Percentiles rank a stretch among this genome's conserved stretches.
Conservation (phyloP, 2,797 vertebrate genomes). For the Periparus ater region DNA sequence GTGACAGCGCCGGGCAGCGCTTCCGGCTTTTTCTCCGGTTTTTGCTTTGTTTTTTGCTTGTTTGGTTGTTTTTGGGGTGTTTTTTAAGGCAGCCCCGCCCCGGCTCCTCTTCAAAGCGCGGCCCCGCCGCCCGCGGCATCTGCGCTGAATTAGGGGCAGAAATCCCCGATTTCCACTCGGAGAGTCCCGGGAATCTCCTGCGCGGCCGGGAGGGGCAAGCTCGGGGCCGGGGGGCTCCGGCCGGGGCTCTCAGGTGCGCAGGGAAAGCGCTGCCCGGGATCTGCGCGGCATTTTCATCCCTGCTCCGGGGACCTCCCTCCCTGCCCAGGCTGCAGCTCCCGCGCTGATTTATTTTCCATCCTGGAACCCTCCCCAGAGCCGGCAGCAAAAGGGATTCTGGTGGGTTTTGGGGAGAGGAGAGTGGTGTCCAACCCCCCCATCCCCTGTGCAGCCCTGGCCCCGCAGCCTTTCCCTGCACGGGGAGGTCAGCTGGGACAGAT, state of each 20-base stretch:
- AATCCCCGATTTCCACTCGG: background rate
- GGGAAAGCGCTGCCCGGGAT: background rate
- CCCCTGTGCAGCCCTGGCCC: background rate
- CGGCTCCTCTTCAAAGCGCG: background rate
- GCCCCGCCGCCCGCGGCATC: background rate
- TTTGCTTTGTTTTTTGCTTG: background rate
- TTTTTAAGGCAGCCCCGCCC: background rate
- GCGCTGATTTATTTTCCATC: background rate
- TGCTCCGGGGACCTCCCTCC: too few species aligned
- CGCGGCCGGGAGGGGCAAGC: background rate
- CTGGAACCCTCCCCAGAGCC: background rate
- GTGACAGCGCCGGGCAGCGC: background rate
- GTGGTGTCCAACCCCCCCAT: rapidly evolving
- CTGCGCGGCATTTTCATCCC: rapidly evolving
- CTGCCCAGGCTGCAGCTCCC: background rate
- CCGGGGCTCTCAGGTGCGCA: background rate
- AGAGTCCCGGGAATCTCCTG: background rate
- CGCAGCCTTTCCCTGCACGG: background rate
- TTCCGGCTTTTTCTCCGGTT: rapidly evolving
- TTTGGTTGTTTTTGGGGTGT: background rate
- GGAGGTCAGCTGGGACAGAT: background rate
- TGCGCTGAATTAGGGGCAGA: background rate
- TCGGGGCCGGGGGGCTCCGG: background rate
- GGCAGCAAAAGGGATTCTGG: background rate
- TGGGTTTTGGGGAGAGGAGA: background rate